Evolutionary conservation across 2,797 vertebrate species (phyloP), one percentile per base, ranked within the genome.

Genomic region (Phataginus tetradactyla): DNA sequence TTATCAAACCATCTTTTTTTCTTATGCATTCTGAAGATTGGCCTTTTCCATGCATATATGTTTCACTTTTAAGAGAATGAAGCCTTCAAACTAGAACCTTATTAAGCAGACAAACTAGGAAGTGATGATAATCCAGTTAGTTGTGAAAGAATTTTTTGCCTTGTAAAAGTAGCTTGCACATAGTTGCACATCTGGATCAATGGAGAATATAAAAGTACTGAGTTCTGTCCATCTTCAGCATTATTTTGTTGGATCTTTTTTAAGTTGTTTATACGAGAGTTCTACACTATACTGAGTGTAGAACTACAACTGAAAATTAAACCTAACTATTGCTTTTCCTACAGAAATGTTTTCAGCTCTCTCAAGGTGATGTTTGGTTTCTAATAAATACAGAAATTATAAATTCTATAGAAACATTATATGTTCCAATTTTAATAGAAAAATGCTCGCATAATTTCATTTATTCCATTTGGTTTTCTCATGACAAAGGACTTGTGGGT

Each of bases 361-460:
- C n/a, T 96, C 17, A 78, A 37, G 32, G 71, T 86, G 66, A 53
- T 86, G 68, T 86, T 89, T 95, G 29, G 25, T 88, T 91, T 86
- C 37, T 92, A 91, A 71, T 88, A 86, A 90, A 68, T 91, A 57
- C 74, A 45, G 37, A 88, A 90, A 63, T n/a, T 79, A 59, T 25
- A 29, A n/a, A 84, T 91, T 45, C 45, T 94, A 77, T 85, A 80
- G 64, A n/a, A 55, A 63, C 77, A 1, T 25, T 94, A 37, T 51
- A 80, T 92, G 7, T 92, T 7, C 42, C 45, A 77, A 51, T 64
- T 93, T 93, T 77, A 80, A 86, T 95, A 85, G 51, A 61, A 45
- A 96, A 75, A 74, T 64, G 18, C 66, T 83, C 89, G 5, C 18
- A 34, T 94, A 85, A 69, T 91, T 96, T 95, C 23, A 90, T 1